phyloP scores from a whole-genome alignment of 2,797 vertebrate species.

The Catostomus latipinnis region DNA sequence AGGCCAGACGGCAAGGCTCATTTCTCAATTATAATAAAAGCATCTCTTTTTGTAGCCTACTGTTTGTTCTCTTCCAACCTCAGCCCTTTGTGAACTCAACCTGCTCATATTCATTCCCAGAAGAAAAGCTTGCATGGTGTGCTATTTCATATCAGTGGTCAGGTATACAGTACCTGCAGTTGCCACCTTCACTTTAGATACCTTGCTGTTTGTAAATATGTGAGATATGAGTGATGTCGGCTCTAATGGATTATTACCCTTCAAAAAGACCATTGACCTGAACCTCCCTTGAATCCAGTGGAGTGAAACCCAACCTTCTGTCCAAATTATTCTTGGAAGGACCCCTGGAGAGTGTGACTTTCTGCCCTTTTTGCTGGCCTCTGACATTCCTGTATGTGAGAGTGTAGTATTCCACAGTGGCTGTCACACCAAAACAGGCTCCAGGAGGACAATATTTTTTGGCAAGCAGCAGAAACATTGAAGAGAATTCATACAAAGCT shows the following conservation, averaged over 20 bases:
- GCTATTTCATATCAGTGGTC: constrained; percentile 37
- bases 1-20: constrained; percentile 50
- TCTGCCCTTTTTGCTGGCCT: constrained; percentile 66
- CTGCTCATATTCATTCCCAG: constrained; percentile 64
- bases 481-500: background rate
- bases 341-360: constrained; percentile 71
- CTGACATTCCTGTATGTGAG: constrained; percentile 63
- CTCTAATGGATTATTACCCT: constrained; percentile 73
- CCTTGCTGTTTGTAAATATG: constrained; percentile 69
- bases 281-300: constrained; percentile 63
- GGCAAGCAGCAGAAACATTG: background rate
- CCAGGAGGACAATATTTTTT: background rate
- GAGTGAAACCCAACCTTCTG: constrained; percentile 71
- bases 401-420: constrained; percentile 56
- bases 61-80: constrained; percentile 60
- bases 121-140: constrained; percentile 46
- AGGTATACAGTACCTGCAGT: constrained; percentile 39
- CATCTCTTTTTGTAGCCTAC: constrained; percentile 31
- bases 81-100: constrained; percentile 63
- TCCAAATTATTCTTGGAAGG: constrained; percentile 74
- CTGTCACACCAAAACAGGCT: constrained; percentile 50
- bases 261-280: constrained; percentile 62
- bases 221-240: constrained; percentile 68
- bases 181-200: constrained; percentile 64
- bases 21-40: constrained; percentile 69